A percentile compares a stretch with the other conserved stretches of the same genome.
phyloP scores from a whole-genome alignment of 1,140 invertebrate species.

The Nymphalis io region DNA sequence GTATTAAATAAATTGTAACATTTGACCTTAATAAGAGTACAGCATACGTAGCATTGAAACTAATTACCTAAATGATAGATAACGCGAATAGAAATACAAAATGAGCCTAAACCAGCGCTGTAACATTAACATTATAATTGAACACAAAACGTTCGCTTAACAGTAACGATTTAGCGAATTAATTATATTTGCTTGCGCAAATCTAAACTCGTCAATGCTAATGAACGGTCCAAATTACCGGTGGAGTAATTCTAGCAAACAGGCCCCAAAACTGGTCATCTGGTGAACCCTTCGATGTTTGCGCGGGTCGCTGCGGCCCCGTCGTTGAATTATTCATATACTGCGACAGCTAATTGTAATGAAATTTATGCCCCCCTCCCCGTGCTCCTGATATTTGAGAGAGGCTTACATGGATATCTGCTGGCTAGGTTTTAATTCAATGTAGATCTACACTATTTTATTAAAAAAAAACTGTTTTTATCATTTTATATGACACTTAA shows the following conservation, averaged over 20 bases:
- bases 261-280: conserved; percentile 58
- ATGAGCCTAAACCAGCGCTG: conserved; percentile 1
- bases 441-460: neutral
- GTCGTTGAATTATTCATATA: conserved; percentile 73
- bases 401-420: conserved; percentile 40
- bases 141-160: conserved; percentile 4
- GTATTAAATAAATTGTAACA: neutral
- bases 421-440: neutral
- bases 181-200: conserved; percentile 41
- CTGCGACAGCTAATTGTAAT: conserved; percentile 76
- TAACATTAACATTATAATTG: conserved; percentile 8
- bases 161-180: conserved; percentile 25
- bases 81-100: neutral
- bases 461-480: no score
- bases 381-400: conserved; percentile 12
- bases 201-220: conserved; percentile 53
- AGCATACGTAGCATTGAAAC: neutral
- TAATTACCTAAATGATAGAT: neutral
- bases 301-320: conserved; percentile 51
- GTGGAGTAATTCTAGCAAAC: conserved; percentile 62
- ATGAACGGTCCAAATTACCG: conserved; percentile 60
- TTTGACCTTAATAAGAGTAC: neutral
- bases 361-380: conserved; percentile 66
- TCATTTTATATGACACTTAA: no score
- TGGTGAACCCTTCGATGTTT: conserved; percentile 73